Conservation (phyloP, 2,888 invertebrate genomes). For the Anticlea derivata region DNA sequence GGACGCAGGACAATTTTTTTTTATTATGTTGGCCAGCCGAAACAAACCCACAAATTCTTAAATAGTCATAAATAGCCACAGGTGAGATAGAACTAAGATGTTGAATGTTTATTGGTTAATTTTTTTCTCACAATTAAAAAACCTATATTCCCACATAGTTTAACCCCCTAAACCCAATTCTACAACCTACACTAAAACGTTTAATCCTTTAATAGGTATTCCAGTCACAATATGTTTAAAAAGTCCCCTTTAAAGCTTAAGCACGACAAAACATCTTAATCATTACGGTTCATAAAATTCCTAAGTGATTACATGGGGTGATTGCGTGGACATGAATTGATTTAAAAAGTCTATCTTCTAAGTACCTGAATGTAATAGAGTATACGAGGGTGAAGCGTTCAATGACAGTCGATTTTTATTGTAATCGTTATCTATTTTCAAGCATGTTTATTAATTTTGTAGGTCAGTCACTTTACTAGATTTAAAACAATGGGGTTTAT, state of each 20-base stretch:
- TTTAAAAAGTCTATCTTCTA: constrained; percentile 74
- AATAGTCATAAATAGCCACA: no score
- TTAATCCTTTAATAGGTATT: constrained; percentile 78
- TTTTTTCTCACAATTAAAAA: constrained; percentile 7
- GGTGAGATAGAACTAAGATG: no score
- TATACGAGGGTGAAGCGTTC: constrained; percentile 45
- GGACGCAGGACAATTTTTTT: no score
- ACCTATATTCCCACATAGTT: constrained; percentile 22
- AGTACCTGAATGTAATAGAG: constrained; percentile 56
- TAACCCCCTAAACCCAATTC: constrained; percentile 17
- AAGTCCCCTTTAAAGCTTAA: constrained; percentile 49
- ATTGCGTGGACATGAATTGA: constrained; percentile 76
- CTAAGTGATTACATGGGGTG: constrained; percentile 80
- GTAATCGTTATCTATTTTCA: constrained; percentile 21
- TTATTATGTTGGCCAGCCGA: no score
- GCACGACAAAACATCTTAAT: constrained; percentile 79
- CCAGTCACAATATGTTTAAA: constrained; percentile 77
- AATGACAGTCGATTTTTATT: constrained; percentile 35
- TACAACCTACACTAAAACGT: constrained; percentile 31
- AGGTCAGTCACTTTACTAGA: neutral
- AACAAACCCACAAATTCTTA: no score
- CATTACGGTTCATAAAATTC: constrained; percentile 81
- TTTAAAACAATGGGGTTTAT: constrained; percentile 1
- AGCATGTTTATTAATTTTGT: constrained; percentile 25
- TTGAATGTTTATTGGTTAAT: no score